Evolutionary conservation across 23 tunicate genomes (phyloP).

Genomic region (Phallusia fumigata): DNA sequence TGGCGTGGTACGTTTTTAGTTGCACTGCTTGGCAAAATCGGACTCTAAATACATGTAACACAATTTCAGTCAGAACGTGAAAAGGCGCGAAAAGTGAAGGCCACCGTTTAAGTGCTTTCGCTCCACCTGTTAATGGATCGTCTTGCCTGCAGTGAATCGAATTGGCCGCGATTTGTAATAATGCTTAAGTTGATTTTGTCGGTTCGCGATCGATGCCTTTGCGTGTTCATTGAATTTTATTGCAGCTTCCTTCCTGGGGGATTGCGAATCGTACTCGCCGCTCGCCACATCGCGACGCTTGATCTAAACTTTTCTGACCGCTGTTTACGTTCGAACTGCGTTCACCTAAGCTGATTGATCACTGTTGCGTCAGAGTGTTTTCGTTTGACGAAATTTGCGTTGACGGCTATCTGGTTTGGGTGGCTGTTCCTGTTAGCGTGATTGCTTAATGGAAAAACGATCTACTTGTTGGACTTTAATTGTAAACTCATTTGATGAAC

Average conservation of each 20-base stretch:
- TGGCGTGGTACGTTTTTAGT: no score
- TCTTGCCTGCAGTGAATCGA: not conserved
- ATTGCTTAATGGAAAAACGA: no score
- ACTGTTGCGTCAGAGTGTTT: no score
- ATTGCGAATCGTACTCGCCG: not conserved
- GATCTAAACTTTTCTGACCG: not conserved
- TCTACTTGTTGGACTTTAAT: no score
- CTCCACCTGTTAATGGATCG: constrained; percentile 16
- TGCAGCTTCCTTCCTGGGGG: not conserved
- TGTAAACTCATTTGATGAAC: no score
- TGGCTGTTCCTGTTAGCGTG: no score
- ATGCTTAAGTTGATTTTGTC: constrained; percentile 3
- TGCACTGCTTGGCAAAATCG: no score
- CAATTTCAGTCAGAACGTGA: not conserved
- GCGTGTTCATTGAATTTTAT: constrained; percentile 7
- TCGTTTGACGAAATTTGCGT: no score
- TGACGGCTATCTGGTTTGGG: no score
- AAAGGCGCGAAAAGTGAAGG: not conserved
- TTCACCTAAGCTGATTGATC: no score
- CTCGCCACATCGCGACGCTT: not conserved
- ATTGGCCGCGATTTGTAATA: constrained; percentile 4
- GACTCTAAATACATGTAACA: no score
- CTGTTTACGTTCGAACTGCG: no score
- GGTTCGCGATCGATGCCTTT: constrained; percentile 1
- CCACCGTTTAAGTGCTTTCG: not conserved